Evolutionary conservation across 2,888 invertebrate species (phyloP), one percentile per base, ranked within the genome.

Genomic region (Phania funesta): DNA sequence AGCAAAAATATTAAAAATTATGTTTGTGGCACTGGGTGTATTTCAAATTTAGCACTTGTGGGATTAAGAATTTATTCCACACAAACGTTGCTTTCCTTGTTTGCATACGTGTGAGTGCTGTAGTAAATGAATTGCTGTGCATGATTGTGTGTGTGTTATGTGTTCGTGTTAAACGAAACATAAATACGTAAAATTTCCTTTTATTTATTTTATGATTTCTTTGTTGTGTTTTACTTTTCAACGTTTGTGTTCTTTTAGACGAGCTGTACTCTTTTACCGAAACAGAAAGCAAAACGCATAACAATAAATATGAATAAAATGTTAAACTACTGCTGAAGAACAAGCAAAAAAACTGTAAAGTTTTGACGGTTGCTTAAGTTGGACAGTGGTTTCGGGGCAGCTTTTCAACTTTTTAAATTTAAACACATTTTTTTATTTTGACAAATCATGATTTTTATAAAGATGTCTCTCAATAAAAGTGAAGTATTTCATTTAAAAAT

Each of bases 21-120:
- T 83, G 74, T 77, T 64, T 81, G 80, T 83, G 81, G 84, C 83
- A 83, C 67, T 84, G 84, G 84, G 84, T 84, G 84, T 84, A 84
- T 83, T 84, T 84, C 73, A 84, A 83, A 84, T 83, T 84, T 84
- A 84, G 83, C 80, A 84, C 84, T 70, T 76, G 84, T 73, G 84
- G 79, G 84, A 83, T 83, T 80, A 84, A 74, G 77, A 62, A 60
- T 75, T 38, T 38, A 58, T 58, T 76, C 54, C 50, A 50, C 52
- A 35, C 35, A 29, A 76, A 44, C 52, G 22, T 67, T 68, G 48
- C 4, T 44, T 18, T 56, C 6, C 7, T 8, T 44, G 18, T 54
- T 44, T 70, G 22, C 46, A 29, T 56, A 24, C 9, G 35, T 35
- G 35, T 35, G 4, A 35, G 9, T 11, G 6, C 6, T 26, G 26